These are phyloP conservation scores for Salminus brasiliensis DNA, from an alignment of 2,113 vertebrate genomes.

Conservation along the genomic window DNA sequence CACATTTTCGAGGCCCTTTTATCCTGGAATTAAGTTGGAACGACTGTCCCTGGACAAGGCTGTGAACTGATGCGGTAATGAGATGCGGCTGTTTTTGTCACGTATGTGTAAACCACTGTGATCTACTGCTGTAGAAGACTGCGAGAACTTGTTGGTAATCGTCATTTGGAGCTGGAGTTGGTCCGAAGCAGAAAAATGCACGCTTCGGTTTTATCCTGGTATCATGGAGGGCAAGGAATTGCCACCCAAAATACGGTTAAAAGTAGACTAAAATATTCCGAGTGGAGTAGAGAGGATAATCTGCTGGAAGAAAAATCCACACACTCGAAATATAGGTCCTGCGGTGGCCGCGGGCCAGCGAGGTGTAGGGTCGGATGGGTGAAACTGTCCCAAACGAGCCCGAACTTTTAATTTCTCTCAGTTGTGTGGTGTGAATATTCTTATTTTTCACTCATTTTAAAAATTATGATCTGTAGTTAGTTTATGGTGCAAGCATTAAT, in stretches of 20 bases:
- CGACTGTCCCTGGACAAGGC: background rate
- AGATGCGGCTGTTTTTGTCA: background rate
- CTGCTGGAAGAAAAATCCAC: slow-evolving; percentile 1
- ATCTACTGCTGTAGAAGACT: background rate
- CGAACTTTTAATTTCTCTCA: no score
- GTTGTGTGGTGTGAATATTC: no score
- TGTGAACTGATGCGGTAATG: background rate
- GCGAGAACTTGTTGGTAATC: background rate
- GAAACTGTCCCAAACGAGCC: slow-evolving; percentile 18
- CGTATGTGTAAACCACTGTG: background rate
- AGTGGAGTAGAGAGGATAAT: background rate
- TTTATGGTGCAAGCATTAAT: no score
- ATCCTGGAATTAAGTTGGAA: background rate
- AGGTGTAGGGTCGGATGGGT: background rate
- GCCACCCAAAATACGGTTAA: slow-evolving; percentile 1
- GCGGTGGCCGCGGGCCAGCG: background rate
- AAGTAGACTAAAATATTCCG: slow-evolving; percentile 23
- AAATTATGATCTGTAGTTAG: no score
- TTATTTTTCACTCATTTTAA: no score
- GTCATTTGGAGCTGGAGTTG: background rate
- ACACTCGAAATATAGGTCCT: slow-evolving; percentile 21
- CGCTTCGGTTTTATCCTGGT: background rate
- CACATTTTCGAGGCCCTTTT: background rate
- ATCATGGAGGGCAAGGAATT: background rate
- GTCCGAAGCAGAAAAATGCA: background rate